Base-by-base conservation (phyloP, 2,113 vertebrate genomes). In the Leucosticte australis region DNA sequence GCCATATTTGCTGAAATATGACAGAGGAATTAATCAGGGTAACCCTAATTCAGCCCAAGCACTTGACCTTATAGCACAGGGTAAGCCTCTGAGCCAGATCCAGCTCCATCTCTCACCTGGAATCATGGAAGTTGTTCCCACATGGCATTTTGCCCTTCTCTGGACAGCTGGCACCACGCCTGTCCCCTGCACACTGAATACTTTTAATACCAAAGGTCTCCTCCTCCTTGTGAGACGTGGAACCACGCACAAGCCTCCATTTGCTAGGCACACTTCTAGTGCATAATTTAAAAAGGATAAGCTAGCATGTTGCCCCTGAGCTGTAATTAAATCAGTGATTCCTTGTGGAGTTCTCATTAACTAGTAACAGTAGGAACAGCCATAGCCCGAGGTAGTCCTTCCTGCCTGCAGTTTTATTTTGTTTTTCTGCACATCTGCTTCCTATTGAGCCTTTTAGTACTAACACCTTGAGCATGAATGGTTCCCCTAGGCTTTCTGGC, bases 361-460 rank as follows among this genome's bases (percentile, higher is more conserved):
- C 47, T 23, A 33, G 68, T 28, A 90, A 90, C 77, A 88, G 90
- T 85, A 89, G 79, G 76, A 93, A 74, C 67, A 94, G 50, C 4
- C 5, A 1, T 87, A 73, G 89, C 95, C 92, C 0, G 39, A 94
- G 94, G 83, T 95, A 77, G 49, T 79, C 80, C 46, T 85, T 90
- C 71, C 84, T 87, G 94, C 79, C 73, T 80, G 81, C 31, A 89
- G 22, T 83, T 96, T 87, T 87, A 53, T 89, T 93, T 95, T 88
- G 64, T 14, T 92, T 77, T 81, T 84, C 79, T 90, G 81, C 93
- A 95, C 95, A 96, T 96, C 95, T 97, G 96, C 89, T 97, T 97
- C 87, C 86, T 89, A 95, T 97, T 5, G 7, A 77, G 78, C 73
- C 31, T 96, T 94, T 94, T 94, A 93, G 92, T 88, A 33, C 87